Evolutionary conservation across 2,113 vertebrate genomes (phyloP).

Genomic region (Eolophus roseicapilla): DNA sequence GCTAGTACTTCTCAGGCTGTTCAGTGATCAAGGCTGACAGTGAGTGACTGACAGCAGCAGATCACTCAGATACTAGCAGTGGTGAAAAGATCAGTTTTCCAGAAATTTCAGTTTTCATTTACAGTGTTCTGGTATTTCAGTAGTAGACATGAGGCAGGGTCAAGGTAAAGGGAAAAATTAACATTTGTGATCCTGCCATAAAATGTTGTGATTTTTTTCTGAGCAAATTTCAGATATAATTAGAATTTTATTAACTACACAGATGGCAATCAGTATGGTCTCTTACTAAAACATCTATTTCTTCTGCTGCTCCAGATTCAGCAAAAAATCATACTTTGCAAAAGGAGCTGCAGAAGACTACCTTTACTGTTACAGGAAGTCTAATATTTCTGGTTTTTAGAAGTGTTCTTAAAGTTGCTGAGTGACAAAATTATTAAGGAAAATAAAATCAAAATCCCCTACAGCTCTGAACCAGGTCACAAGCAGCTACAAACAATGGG

Average conservation of each 20-base stretch:
- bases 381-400: not conserved
- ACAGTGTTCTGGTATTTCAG: not conserved
- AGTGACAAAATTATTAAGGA: not conserved
- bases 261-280: not conserved
- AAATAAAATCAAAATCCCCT: not conserved
- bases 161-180: not conserved
- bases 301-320: not conserved
- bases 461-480: not conserved
- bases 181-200: not conserved
- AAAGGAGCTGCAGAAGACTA: not conserved
- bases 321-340: not conserved
- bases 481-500: not conserved
- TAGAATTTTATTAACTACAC: not conserved
- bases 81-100: not conserved
- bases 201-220: not conserved
- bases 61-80: not conserved
- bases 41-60: not conserved
- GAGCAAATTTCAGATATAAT: not conserved
- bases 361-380: not conserved
- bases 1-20: not conserved
- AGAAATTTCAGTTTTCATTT: not conserved
- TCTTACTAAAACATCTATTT: not conserved
- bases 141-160: not conserved
- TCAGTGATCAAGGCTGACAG: not conserved
- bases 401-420: not conserved